Percentiles rank a stretch among this genome's conserved stretches.
Conservation (phyloP, 1,140 invertebrate species). For the Campoletis sonorensis region DNA sequence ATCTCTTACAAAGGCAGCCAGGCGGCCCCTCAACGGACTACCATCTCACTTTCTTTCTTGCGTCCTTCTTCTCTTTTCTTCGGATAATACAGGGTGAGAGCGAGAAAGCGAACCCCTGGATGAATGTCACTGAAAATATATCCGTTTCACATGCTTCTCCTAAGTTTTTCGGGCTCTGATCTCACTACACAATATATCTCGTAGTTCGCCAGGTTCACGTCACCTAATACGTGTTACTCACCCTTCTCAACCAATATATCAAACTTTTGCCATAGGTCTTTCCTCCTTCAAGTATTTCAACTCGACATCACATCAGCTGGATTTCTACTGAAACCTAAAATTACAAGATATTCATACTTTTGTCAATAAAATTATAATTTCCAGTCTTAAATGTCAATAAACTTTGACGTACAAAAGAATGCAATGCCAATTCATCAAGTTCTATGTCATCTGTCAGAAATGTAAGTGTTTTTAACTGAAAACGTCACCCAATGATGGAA, state of each 20-base stretch:
- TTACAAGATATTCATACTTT: no score
- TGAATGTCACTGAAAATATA: constrained; percentile 77
- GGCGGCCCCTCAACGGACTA: constrained; percentile 3
- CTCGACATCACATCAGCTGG: background rate
- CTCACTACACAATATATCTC: constrained; percentile 2
- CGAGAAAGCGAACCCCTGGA: constrained; percentile 57
- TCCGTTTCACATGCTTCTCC: constrained; percentile 73
- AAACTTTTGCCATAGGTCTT: background rate
- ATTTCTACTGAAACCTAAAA: background rate
- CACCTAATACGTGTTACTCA: background rate
- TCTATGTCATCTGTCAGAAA: no score
- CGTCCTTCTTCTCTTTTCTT: background rate
- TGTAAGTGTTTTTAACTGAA: no score
- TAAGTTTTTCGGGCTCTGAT: constrained; percentile 56
- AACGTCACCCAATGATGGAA: no score
- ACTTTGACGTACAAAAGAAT: no score
- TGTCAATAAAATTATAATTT: no score
- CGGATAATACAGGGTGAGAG: no score
- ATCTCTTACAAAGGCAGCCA: constrained; percentile 75
- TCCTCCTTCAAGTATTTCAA: background rate
- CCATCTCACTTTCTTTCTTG: constrained; percentile 40
- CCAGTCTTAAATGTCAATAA: no score
- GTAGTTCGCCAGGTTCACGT: background rate
- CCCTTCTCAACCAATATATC: background rate
- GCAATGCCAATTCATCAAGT: no score